phyloP scores from a whole-genome alignment of 2,113 vertebrate genomes.

The Melierax canorus region DNA sequence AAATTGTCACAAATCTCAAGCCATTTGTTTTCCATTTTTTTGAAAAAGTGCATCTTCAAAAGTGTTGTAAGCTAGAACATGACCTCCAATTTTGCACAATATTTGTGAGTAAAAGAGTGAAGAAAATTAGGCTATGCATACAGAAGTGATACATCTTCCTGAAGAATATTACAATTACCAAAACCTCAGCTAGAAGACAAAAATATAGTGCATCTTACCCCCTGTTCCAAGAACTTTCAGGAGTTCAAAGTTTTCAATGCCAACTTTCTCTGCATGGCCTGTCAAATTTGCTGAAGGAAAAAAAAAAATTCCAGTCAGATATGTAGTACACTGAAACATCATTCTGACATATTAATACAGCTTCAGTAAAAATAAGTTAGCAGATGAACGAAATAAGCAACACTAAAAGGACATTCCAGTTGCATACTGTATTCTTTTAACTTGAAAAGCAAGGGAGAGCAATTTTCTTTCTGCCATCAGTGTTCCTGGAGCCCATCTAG shows the following conservation, averaged over 20 bases:
- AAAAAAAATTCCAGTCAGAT: neutral
- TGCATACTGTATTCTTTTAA: neutral
- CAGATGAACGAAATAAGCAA: neutral
- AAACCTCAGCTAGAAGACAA: neutral
- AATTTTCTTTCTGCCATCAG: neutral
- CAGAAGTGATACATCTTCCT: neutral
- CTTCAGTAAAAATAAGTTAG: neutral
- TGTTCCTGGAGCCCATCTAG: fast-evolving
- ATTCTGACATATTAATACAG: neutral
- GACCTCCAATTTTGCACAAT: neutral
- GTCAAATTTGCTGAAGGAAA: constrained; percentile 89
- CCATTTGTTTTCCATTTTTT: neutral
- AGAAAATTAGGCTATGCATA: neutral
- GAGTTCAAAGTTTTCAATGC: constrained; percentile 97
- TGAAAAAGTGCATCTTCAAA: neutral
- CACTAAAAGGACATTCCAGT: neutral
- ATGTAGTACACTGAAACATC: neutral
- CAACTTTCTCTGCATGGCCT: constrained; percentile 93
- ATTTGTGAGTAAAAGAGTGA: neutral
- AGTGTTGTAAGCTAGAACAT: neutral
- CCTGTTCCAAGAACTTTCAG: constrained; percentile 95
- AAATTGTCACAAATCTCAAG: neutral
- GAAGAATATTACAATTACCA: neutral
- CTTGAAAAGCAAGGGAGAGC: neutral
- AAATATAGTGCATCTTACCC: constrained; percentile 77